phyloP scores from a whole-genome alignment of 2,113 vertebrate species.

The Arothron firmamentum region DNA sequence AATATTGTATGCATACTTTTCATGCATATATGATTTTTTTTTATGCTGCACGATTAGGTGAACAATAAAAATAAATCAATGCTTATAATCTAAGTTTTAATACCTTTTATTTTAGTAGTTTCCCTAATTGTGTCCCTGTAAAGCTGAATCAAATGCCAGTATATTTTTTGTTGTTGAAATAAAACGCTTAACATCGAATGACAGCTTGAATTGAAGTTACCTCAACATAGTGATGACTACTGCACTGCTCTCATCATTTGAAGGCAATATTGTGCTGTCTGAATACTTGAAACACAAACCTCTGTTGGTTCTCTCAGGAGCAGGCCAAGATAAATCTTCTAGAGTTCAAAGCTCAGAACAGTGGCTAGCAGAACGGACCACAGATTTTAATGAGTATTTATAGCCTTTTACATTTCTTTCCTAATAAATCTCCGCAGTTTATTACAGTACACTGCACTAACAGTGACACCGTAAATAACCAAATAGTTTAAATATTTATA shows the following conservation, averaged over 20 bases:
- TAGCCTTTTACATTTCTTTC: constrained; percentile 30
- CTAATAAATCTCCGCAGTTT: constrained; percentile 12
- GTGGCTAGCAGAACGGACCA: constrained; percentile 38
- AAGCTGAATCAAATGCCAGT: no score
- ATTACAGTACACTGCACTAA: constrained; percentile 14
- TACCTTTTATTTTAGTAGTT: no score
- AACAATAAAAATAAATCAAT: no score
- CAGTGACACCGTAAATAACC: no score
- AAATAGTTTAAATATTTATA: no score
- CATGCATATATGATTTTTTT: neutral
- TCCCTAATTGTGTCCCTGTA: no score
- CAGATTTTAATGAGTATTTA: constrained; percentile 58
- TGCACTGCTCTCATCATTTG: constrained; percentile 23
- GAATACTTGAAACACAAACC: constrained; percentile 32
- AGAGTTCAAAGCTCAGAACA: constrained; percentile 59
- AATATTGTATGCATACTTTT: neutral
- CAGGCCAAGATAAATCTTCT: constrained; percentile 51
- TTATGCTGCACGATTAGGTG: neutral
- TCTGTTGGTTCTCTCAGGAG: constrained; percentile 35
- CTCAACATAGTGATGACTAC: constrained; percentile 6
- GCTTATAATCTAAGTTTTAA: no score
- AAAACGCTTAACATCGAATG: neutral
- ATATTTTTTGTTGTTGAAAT: no score
- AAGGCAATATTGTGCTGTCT: constrained; percentile 13
- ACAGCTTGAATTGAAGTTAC: constrained; percentile 5